These are phyloP conservation scores for Thamnophis elegans DNA, from an alignment of 2,797 vertebrate genomes.

Conservation along the genomic window DNA sequence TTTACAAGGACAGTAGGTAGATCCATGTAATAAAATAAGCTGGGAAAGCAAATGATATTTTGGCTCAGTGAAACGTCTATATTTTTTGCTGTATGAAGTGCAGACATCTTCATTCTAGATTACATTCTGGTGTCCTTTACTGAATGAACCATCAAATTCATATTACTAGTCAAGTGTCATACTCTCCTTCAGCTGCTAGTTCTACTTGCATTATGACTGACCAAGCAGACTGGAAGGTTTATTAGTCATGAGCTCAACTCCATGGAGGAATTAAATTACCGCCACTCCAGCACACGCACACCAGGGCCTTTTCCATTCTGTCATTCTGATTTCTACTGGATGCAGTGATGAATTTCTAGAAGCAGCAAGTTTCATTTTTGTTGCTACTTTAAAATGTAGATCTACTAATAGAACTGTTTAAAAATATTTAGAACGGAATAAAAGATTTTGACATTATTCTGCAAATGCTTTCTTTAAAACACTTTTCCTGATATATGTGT, in stretches of 20 bases:
- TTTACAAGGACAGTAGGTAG: not conserved
- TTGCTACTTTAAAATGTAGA: not conserved
- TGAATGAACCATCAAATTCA: not conserved
- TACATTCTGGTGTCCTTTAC: not conserved
- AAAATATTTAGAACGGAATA: not conserved
- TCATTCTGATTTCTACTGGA: not conserved
- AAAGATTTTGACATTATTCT: not conserved
- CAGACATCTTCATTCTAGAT: not conserved
- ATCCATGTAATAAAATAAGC: not conserved
- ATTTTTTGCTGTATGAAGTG: not conserved
- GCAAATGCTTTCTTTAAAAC: not conserved
- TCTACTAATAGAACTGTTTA: not conserved
- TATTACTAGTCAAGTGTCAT: not conserved
- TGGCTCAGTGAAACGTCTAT: not conserved
- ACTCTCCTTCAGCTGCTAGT: not conserved
- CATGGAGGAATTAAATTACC: not conserved
- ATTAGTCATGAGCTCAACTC: not conserved
- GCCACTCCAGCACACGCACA: not conserved
- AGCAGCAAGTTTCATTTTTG: not conserved
- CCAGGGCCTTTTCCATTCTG: not conserved
- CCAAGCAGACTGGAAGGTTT: not conserved
- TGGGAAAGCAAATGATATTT: not conserved
- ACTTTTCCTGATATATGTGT: not conserved
- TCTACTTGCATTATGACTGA: not conserved
- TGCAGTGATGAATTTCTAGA: not conserved